A percentile compares a stretch with the other conserved stretches of the same genome.
These are phyloP conservation scores for Mormyrops boulengeri DNA, from an alignment of 2,797 vertebrate genomes.

Conservation along the genomic window DNA sequence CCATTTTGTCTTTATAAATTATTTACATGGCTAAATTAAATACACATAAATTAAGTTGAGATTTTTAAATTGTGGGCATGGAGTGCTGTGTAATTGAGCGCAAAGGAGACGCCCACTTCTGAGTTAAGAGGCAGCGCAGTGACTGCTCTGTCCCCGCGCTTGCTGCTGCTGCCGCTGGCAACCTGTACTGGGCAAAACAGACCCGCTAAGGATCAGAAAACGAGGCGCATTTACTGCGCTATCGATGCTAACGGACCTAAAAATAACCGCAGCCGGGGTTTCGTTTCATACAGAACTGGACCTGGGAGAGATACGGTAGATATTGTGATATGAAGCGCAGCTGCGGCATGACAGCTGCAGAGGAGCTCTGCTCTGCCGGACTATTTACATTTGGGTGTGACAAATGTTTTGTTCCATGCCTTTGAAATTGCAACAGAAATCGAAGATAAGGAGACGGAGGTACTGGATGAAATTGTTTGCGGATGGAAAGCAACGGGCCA, in stretches of 20 bases:
- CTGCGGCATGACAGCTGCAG: conserved; percentile 35
- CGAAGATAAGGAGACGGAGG: not conserved
- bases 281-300: conserved; percentile 1
- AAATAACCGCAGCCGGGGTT: not conserved
- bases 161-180: not conserved
- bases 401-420: conserved; percentile 38
- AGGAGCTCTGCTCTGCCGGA: conserved; percentile 4
- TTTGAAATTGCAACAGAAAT: conserved; percentile 12
- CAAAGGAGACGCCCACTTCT: conserved; percentile 48
- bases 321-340: conserved; percentile 8
- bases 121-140: conserved; percentile 14
- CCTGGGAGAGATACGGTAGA: not conserved
- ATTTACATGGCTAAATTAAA: not conserved
- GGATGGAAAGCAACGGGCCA: not conserved
- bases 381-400: conserved; percentile 47
- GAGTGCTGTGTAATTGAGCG: not conserved
- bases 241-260: not conserved
- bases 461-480: not conserved
- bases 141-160: not conserved
- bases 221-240: not conserved
- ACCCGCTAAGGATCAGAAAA: not conserved
- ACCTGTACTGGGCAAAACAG: not conserved
- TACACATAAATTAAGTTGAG: not conserved
- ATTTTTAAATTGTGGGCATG: not conserved
- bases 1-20: not conserved